A percentile compares a stretch with the other conserved stretches of the same genome.
phyloP scores from a whole-genome alignment of 2,797 vertebrate species.

The Odontamblyopus lacepedii region DNA sequence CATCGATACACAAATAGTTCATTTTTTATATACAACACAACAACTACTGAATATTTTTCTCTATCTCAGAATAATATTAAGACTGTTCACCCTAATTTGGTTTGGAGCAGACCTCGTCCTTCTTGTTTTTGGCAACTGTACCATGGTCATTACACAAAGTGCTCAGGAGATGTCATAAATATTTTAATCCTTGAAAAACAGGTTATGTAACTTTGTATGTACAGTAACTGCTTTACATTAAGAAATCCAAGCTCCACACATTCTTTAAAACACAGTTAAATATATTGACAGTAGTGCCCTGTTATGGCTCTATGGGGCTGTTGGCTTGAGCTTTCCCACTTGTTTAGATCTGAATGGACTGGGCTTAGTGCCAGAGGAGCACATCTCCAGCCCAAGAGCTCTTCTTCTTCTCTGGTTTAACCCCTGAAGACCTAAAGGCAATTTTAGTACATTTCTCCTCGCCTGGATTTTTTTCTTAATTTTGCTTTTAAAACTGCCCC shows the following conservation, averaged over 20 bases:
- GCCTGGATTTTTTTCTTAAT: too few species aligned
- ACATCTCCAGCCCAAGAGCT: constrained; percentile 36
- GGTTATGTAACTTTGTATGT: background rate
- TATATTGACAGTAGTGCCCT: background rate
- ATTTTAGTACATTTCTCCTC: too few species aligned
- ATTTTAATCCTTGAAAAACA: background rate
- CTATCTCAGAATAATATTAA: too few species aligned
- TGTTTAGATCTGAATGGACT: constrained; percentile 43
- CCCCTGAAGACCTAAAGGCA: too few species aligned
- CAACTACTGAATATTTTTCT: too few species aligned
- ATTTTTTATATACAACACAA: too few species aligned
- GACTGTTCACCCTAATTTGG: too few species aligned
- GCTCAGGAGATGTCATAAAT: background rate
- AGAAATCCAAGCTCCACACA: background rate
- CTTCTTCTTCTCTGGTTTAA: constrained; percentile 12
- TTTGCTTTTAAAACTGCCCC: too few species aligned
- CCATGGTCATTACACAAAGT: background rate
- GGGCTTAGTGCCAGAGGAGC: constrained; percentile 30
- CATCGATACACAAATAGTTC: too few species aligned
- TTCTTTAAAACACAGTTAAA: background rate
- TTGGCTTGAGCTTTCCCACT: constrained; percentile 4
- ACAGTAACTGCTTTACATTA: background rate
- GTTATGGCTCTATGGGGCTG: constrained; percentile 8
- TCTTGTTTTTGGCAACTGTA: background rate
- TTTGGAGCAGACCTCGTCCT: background rate